Evolutionary conservation across 2,888 invertebrate species (phyloP), one percentile per base, ranked within the genome.

Genomic region (Girardia tigrina): DNA sequence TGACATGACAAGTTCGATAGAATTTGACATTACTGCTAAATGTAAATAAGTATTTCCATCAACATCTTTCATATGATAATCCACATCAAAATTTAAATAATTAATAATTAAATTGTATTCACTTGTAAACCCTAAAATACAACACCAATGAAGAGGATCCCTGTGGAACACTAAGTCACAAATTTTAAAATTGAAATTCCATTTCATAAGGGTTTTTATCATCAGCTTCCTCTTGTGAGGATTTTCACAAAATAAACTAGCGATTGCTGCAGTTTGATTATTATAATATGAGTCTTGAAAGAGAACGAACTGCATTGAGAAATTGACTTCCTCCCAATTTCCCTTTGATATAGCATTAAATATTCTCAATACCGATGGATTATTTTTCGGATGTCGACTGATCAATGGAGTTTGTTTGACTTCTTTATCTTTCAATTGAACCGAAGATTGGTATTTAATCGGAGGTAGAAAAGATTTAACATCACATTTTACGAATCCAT

Each of bases 31-130:
- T 1, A 73, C 73, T 26, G 73, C 73, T 36, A 73, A 73, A 36
- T 73, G 73, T 4, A 73, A 26, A 73, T 73, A 73, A 1, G 29
- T 73, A 73, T 73, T 73, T 26, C 73, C 73, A n/a, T 28, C 28
- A 16, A 73, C 36, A n/a, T 73, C 73, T 29, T 73, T 1, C 16
- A 2, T 73, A 4, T 36, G 56, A 73, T 28, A 73, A n/a, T 73
- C 36, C 20, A 73, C 23, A 29, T 29, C 73, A 36, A 6, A 20
- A 29, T 73, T 29, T 20, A 29, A 23, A 26, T 27, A 26, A 36
- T 73, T 42, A 8, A 70, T 36, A 36, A 73, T 28, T 16, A 73
- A 69, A 16, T 29, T 26, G n/a, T 16, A 28, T 73, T 73, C 73
- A 16, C n/a, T 16, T 29, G 8, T 2, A 26, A 69, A 4, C 4